Evolutionary conservation across 2,888 invertebrate genomes (phyloP).

Genomic region (Vannuccia rotundouncinata): DNA sequence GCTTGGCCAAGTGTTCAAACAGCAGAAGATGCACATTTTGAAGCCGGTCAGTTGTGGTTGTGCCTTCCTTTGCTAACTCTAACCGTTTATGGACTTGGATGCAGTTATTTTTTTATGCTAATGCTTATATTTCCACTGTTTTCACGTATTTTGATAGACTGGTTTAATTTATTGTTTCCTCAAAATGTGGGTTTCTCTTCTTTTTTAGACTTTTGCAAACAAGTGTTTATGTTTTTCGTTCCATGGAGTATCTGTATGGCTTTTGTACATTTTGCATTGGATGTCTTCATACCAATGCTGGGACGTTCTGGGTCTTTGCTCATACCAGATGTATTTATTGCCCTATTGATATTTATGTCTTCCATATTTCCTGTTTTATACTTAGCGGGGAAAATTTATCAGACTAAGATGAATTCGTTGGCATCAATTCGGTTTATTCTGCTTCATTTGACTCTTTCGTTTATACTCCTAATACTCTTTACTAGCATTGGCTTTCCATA

Average conservation of each 20-base stretch:
- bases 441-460: slow-evolving; percentile 20
- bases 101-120: background rate
- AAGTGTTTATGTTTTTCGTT: background rate
- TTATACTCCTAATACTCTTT: slow-evolving; percentile 5
- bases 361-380: background rate
- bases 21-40: background rate
- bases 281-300: slow-evolving; percentile 25
- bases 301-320: background rate
- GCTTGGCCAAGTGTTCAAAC: background rate
- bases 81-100: background rate
- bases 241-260: background rate
- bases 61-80: background rate
- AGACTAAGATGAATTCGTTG: background rate
- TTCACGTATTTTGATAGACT: background rate
- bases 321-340: slow-evolving; percentile 18
- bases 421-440: slow-evolving; percentile 15
- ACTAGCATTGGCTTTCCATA: slow-evolving; percentile 21
- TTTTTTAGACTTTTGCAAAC: background rate
- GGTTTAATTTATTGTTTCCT: background rate
- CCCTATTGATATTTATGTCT: background rate
- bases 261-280: background rate
- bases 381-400: background rate
- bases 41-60: background rate
- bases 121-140: background rate
- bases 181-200: background rate